Base-by-base conservation (phyloP, 2,888 invertebrate genomes). In the Erebia ligea region DNA sequence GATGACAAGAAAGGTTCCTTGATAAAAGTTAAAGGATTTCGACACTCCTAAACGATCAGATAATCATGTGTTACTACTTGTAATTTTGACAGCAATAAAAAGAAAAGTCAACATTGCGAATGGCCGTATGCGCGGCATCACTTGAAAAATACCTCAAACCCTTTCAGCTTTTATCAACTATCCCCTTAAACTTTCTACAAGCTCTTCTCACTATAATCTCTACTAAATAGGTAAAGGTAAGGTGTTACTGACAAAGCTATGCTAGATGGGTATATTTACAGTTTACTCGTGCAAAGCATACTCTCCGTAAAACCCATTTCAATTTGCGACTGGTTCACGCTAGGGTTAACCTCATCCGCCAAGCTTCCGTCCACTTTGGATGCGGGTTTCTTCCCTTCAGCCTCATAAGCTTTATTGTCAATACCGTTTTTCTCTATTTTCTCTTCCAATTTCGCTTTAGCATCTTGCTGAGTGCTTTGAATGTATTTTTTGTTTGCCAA, bases 401-500 rank as follows among this genome's bases (percentile, higher is more conserved):
- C 85, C 77, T 94, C 89, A 66, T 92, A 92, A 0, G 92, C 93
- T 79, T 90, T 90, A 72, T 93, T 92, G 69, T 90, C 90, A 15
- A 90, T 78, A 5, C 94, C 93, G 13, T 70, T 74, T 77, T 86
- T 88, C 21, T 85, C 86, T 3, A 71, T 61, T 77, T 77, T 75
- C 73, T 76, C 71, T 79, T 84, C 61, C 78, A 77, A 45, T 78
- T 76, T 21, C 45, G 56, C 48, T 34, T 61, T 73, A 21, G 71
- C 71, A 72, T 81, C 78, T 67, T 79, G 72, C 75, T 81, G 69
- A 78, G 79, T 74, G n/a, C 65, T 57, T 34, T 59, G 45, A 57
- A 74, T 79, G 68, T 95, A 94, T 79, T 94, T 95, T 79, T 94
- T 95, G 79, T 95, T 95, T 66, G 95, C 95, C 76, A 94, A 87